These are phyloP conservation scores for Heliconius aoede DNA, from an alignment of 2,888 invertebrate genomes.

Conservation along the genomic window DNA sequence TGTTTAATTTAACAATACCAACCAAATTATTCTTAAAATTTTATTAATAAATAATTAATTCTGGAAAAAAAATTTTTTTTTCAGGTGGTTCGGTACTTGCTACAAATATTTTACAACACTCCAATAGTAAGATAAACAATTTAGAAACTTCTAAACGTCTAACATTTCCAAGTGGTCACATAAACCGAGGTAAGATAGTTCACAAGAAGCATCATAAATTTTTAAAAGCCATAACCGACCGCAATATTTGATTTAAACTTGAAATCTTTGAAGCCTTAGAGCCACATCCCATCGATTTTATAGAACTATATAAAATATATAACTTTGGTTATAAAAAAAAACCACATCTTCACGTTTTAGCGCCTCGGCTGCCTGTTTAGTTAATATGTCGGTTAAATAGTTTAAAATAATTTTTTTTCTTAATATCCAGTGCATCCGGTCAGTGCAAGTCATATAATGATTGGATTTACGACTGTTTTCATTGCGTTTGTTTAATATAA, in stretches of 20 bases:
- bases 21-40: no score
- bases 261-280: constrained; percentile 56
- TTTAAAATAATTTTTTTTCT: constrained; percentile 62
- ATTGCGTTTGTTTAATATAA: constrained; percentile 81
- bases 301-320: constrained; percentile 68
- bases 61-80: no score
- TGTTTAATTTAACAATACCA: no score
- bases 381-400: constrained; percentile 73
- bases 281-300: constrained; percentile 76
- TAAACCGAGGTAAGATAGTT: constrained; percentile 41
- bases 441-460: constrained; percentile 72
- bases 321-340: constrained; percentile 66
- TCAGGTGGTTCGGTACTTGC: no score
- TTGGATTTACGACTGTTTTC: constrained; percentile 82
- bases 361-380: constrained; percentile 64
- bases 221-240: constrained; percentile 58
- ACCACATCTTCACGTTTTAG: constrained; percentile 64
- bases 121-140: not conserved
- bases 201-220: constrained; percentile 58
- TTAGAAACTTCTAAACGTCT: constrained; percentile 34
- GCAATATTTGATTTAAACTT: constrained; percentile 63
- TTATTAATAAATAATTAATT: no score
- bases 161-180: constrained; percentile 39
- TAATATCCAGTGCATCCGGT: constrained; percentile 78
- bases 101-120: not conserved